A percentile compares a stretch with the other conserved stretches of the same genome.
phyloP scores from a whole-genome alignment of 2,113 vertebrate genomes.

The Cheilinus undulatus region DNA sequence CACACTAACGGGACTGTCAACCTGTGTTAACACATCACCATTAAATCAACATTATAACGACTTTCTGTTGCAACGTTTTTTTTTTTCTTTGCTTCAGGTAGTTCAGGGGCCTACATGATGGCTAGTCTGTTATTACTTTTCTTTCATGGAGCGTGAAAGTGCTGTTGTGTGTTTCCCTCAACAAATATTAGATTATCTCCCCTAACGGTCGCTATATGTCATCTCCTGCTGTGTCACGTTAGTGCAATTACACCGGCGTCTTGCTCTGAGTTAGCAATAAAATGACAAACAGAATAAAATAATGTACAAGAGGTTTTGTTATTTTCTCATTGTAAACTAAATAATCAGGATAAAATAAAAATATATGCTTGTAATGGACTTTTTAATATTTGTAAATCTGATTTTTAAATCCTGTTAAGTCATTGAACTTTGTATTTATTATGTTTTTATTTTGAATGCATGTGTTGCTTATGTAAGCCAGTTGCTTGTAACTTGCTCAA shows the following conservation, averaged over 20 bases:
- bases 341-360: not conserved
- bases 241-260: not conserved
- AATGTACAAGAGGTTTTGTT: not conserved
- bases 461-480: not conserved
- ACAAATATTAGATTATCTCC: slow-evolving; percentile 10
- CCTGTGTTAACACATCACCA: slow-evolving; percentile 40
- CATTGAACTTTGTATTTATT: not conserved
- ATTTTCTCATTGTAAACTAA: not conserved
- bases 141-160: not conserved
- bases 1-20: slow-evolving; percentile 69
- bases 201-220: slow-evolving; percentile 21
- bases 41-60: not conserved
- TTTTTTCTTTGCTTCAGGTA: not conserved
- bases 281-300: not conserved
- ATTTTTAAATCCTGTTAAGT: slow-evolving; percentile 12
- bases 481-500: slow-evolving; percentile 9
- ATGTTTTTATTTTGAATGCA: not conserved
- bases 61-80: too few relatives aligned
- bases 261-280: not conserved
- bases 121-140: not conserved
- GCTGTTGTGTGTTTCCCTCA: not conserved
- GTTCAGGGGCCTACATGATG: not conserved
- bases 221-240: slow-evolving; percentile 6
- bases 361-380: not conserved
- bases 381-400: not conserved